Conservation (phyloP, 2,888 invertebrate genomes). For the Eupithecia vulgata region DNA sequence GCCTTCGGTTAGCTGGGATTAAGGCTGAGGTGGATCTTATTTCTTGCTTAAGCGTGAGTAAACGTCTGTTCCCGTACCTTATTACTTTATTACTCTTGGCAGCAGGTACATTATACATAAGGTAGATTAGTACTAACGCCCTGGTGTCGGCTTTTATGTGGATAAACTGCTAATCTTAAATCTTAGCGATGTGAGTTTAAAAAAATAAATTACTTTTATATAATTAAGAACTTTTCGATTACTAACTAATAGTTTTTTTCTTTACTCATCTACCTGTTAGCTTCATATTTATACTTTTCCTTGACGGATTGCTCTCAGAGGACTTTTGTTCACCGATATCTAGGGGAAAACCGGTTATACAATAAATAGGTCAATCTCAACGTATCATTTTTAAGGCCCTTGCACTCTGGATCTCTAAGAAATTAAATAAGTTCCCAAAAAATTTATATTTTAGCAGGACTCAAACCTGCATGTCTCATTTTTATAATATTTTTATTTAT, state of each 20-base stretch:
- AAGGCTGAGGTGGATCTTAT: slow-evolving; percentile 65
- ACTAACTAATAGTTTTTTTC: neutral
- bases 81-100: slow-evolving; percentile 27
- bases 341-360: neutral
- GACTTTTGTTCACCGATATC: neutral
- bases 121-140: slow-evolving; percentile 23
- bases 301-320: slow-evolving; percentile 7
- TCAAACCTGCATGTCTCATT: too few relatives aligned
- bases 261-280: neutral
- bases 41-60: slow-evolving; percentile 52
- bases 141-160: slow-evolving; percentile 16
- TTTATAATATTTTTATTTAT: too few relatives aligned
- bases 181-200: neutral
- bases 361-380: slow-evolving; percentile 17
- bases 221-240: neutral
- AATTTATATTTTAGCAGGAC: too few relatives aligned
- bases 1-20: slow-evolving; percentile 71
- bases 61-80: slow-evolving; percentile 19
- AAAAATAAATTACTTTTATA: neutral
- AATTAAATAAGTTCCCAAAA: too few relatives aligned
- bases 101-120: slow-evolving; percentile 13
- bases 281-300: slow-evolving; percentile 5
- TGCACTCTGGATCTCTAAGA: too few relatives aligned
- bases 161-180: slow-evolving; percentile 13
- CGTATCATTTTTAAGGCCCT: too few relatives aligned